Evolutionary conservation across 2,888 invertebrate genomes (phyloP), one percentile per base, ranked within the genome.

Genomic region (Harpalus rubripes): DNA sequence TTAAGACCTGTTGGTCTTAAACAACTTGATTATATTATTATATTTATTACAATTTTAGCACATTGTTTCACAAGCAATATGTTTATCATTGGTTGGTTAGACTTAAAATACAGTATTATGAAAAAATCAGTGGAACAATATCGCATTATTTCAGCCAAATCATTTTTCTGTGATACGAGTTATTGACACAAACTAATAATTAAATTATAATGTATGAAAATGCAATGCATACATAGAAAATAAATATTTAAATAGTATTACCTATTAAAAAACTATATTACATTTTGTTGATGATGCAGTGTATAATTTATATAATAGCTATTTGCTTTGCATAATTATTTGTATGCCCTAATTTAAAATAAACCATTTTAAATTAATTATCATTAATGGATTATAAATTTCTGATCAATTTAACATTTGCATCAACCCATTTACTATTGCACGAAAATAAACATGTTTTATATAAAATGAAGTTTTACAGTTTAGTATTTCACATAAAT

Each of bases 171-270:
- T 68, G 7, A 68, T 12, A 32, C 32, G 7, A 68, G 15, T 74
- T 41, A 74, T 16, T 44, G 44, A 18, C 72, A 18, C 4, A 74
- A 68, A 68, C 15, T 32, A 39, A 68, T 74, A 44, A 74, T 74
- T 74, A 44, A 74, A 44, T 74, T 74, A 44, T 52, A 44, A 44
- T 74, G 44, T 74, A 74, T 74, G 10, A 74, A 74, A 18, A 74
- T 18, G 10, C 16, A 74, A 74, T 44, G 18, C 12, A 44, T 16
- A 10, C 44, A 8, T 12, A 44, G 44, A 18, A 74, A 74, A 74
- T 52, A 74, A 74, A 74, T 74, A 74, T 74, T 44, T 74, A 22
- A 74, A 74, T 44, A 74, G 26, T 68, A 68, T 68, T 68, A 44
- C 41, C 44, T 18, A 74, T 74, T 44, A 44, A 44, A 74, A 74